These are phyloP conservation scores for Xiphophorus maculatus DNA, from an alignment of 2,113 vertebrate genomes.

Conservation along the genomic window DNA sequence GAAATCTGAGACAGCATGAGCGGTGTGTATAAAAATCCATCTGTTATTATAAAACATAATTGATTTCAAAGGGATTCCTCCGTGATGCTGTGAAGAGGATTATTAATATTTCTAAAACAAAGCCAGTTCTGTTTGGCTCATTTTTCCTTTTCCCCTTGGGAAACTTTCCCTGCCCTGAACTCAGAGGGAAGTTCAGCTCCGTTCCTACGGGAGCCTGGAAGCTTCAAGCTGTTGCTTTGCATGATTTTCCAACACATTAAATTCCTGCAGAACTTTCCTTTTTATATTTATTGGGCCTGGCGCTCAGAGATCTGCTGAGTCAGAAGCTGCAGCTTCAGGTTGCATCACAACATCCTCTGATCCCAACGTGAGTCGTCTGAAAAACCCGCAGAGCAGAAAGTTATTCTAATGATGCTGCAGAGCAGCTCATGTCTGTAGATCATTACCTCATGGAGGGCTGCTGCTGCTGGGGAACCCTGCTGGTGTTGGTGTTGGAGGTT, in stretches of 20 bases:
- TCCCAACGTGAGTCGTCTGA: constrained; percentile 1
- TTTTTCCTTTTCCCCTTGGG: background rate
- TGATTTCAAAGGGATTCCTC: background rate
- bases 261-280: background rate
- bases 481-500: constrained; percentile 18
- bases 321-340: constrained; percentile 1
- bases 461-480: constrained; percentile 7
- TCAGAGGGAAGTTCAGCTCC: background rate
- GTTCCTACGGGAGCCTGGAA: background rate
- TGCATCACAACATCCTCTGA: background rate
- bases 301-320: constrained; percentile 10
- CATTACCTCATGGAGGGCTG: background rate
- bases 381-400: background rate
- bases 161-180: background rate
- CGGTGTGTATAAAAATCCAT: background rate
- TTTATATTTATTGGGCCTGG: background rate
- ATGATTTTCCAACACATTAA: background rate
- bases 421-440: background rate
- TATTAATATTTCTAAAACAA: background rate
- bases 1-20: background rate
- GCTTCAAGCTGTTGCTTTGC: background rate
- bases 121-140: background rate
- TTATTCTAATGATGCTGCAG: constrained; percentile 32
- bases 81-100: background rate
- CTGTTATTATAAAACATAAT: background rate